Evolutionary conservation across 1,140 invertebrate genomes (phyloP), one percentile per base, ranked within the genome.

Genomic region (Trachymyrmex septentrionalis): DNA sequence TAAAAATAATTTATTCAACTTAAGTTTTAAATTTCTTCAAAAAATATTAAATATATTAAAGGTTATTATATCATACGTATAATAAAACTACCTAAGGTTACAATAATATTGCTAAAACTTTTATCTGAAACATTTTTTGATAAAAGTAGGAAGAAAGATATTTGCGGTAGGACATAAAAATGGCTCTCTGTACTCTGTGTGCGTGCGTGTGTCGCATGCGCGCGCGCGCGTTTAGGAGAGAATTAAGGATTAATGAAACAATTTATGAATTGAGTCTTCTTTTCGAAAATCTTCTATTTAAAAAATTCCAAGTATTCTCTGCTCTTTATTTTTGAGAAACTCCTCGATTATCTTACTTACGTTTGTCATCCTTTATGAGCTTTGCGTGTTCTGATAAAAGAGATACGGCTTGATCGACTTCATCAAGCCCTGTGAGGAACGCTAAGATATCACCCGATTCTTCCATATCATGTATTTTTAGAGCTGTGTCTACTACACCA

Each of bases 401-500:
- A 57, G 96, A 96, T 10, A 97, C 95, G 0, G 97, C 98, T 82
- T 96, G 94, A 80, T 98, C 96, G 1, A 99, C 98, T 95, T 99
- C 98, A 91, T 99, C 99, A 96, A 97, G 97, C 61, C 99, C 99
- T 14, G 99, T 99, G 0, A 99, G 95, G 95, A 99, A 99, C 0
- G 98, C 97, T 7, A 99, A 94, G 82, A 99, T 97, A 95, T 99
- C 99, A 0, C 99, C 99, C 6, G 96, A 95, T 14, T 96, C 96
- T 93, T 99, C 97, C 75, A 95, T 97, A 81, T 97, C 95, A 92
- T 99, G 98, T 89, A 99, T 98, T 93, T 99, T 99, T 77, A 99
- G 96, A 0, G 97, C 97, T 0, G 98, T 98, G 9, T 99, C 97
- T 0, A 99, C 97, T 19, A 98, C 97, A 4, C 97, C 97, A 91